Percentiles rank a stretch among this genome's conserved stretches.
These are phyloP conservation scores for Serrognathus titanus DNA, from an alignment of 2,888 invertebrate species.

Conservation along the genomic window DNA sequence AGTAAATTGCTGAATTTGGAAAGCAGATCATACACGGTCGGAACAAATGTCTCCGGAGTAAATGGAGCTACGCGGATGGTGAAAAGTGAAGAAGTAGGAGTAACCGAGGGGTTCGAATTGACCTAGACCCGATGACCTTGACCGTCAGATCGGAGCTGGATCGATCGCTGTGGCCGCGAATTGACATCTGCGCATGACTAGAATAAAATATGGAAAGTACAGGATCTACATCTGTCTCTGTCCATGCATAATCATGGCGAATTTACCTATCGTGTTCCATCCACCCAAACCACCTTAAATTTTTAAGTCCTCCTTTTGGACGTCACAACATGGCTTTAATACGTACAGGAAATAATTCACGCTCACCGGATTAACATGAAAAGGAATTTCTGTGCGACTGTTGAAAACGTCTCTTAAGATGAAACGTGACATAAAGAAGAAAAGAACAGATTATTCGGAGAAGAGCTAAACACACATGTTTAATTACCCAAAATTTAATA, in stretches of 20 bases:
- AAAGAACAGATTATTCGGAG: no score
- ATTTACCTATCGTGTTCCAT: background rate
- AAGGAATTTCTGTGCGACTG: no score
- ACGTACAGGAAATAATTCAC: no score
- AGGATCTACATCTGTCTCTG: background rate
- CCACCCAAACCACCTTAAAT: no score
- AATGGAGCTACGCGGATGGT: conserved; percentile 1
- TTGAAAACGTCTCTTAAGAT: no score
- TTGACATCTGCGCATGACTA: conserved; percentile 7
- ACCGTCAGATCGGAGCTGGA: conserved; percentile 36
- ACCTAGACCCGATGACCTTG: conserved; percentile 46
- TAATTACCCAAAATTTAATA: no score
- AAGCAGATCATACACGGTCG: background rate
- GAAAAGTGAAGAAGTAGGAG: conserved; percentile 5
- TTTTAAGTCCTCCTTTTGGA: no score
- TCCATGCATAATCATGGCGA: background rate
- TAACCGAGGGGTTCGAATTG: conserved; percentile 20
- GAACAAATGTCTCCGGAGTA: background rate
- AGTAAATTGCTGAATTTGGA: no score
- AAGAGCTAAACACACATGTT: no score
- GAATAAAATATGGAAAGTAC: conserved; percentile 11
- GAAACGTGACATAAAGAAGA: no score
- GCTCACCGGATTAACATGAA: no score
- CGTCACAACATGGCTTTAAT: no score
- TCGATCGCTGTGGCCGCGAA: conserved; percentile 19